Percentiles rank a stretch among this genome's conserved stretches.
phyloP scores from a whole-genome alignment of 2,888 invertebrate genomes.

The Campopleginae sp. region DNA sequence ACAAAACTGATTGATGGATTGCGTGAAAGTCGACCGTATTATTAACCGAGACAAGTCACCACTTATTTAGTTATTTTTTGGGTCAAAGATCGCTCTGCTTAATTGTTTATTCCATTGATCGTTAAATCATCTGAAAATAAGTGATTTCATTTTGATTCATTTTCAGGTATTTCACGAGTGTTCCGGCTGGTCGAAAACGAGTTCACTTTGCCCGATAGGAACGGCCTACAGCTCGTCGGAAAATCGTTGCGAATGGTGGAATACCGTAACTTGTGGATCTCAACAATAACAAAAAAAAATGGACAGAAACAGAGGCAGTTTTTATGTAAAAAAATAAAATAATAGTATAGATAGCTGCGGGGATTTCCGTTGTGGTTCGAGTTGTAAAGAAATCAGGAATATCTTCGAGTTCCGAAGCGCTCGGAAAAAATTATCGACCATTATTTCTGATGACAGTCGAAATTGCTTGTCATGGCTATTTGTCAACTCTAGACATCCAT shows the following conservation, averaged over 20 bases:
- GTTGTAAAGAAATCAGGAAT: neutral
- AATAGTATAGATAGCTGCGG: neutral
- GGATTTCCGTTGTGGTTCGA: neutral
- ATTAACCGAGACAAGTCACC: neutral
- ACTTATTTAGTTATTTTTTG: neutral
- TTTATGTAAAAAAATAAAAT: neutral
- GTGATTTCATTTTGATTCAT: neutral
- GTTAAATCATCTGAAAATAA: neutral
- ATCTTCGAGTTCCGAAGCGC: conserved; percentile 3
- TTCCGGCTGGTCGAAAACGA: conserved; percentile 92
- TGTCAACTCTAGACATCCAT: neutral
- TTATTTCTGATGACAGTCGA: neutral
- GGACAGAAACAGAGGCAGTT: neutral
- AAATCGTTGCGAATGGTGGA: conserved; percentile 96
- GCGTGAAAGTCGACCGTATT: neutral
- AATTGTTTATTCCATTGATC: neutral
- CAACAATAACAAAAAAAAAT: conserved; percentile 3
- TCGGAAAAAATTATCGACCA: neutral
- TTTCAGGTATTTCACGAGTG: conserved; percentile 93
- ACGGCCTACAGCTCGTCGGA: conserved; percentile 93
- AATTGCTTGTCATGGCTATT: neutral
- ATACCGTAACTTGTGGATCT: conserved; percentile 90
- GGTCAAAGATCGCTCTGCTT: neutral
- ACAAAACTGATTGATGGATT: neutral
- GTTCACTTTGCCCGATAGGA: conserved; percentile 93